Evolutionary conservation across 1,140 invertebrate species (phyloP).

Genomic region (Ips nitidus): DNA sequence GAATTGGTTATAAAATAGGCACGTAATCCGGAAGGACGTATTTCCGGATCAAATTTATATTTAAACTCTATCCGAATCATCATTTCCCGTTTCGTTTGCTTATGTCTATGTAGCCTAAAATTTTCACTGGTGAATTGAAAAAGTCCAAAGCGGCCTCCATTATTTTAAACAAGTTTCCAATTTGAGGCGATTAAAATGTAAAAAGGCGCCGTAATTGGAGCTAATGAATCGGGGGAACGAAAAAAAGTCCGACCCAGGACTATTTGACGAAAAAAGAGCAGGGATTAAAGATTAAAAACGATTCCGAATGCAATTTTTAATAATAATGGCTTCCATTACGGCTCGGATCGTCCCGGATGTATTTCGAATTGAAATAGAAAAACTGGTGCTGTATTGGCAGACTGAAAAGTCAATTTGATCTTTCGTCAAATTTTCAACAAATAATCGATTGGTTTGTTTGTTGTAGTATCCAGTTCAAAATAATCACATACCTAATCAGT

Average conservation of each 20-base stretch:
- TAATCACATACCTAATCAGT: slow-evolving; percentile 11
- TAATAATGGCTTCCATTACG: slow-evolving; percentile 21
- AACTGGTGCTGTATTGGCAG: background rate
- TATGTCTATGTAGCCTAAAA: background rate
- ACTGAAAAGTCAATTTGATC: background rate
- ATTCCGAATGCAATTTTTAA: slow-evolving; percentile 26
- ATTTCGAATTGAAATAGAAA: no score
- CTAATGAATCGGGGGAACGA: slow-evolving; percentile 5
- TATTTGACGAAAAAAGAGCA: slow-evolving; percentile 17
- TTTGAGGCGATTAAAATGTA: slow-evolving; percentile 25
- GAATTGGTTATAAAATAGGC: no score
- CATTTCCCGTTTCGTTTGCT: no score
- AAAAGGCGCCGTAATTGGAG: slow-evolving; percentile 18
- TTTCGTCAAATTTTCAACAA: background rate
- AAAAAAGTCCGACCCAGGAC: slow-evolving; percentile 12
- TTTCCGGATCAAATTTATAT: no score
- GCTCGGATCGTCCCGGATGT: background rate
- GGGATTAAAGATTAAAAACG: slow-evolving; percentile 22
- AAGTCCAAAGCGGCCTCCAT: slow-evolving; percentile 13
- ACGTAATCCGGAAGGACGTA: no score
- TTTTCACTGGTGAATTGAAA: slow-evolving; percentile 9
- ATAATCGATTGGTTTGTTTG: no score
- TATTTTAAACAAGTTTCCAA: slow-evolving; percentile 26
- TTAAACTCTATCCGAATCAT: no score
- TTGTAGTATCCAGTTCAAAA: background rate